Base-by-base conservation (phyloP, 2,888 invertebrate species). In the Asteroscopus sphinx region DNA sequence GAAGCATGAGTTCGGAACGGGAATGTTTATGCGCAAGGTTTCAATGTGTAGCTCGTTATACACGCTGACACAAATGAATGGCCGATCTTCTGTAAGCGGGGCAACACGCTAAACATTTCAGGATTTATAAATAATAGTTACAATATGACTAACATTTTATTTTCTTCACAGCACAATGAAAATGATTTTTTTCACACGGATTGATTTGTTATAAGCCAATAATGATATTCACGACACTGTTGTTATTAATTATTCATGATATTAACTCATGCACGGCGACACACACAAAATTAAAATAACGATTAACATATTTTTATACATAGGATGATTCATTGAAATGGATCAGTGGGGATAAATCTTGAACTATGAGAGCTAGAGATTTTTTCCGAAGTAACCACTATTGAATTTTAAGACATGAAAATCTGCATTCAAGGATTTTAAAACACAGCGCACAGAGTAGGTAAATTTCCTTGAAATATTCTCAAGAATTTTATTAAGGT, bases 141-240 rank as follows among this genome's bases (percentile, higher is more conserved):
- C 69, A 56, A 54, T 54, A 52, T 47, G 53, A 46, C 42, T 61
- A 60, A 71, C 56, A 63, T 60, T 64, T n/a, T 49, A 51, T 44
- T 47, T 42, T 51, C 45, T 37, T 41, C 58, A 62, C 41, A 57
- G 46, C 48, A 41, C 54, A 51, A 62, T 40, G 16, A 28, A 61
- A 47, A 39, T 33, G 41, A 21, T 17, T 30, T 61, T 56, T 52
- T 41, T 26, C 35, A 46, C 30, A 42, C 33, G 36, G 39, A 42
- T 53, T 33, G 40, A 35, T 58, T 45, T 60, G 8, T 41, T 53
- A 26, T 41, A 57, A 51, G 57, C 41, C 48, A 53, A 30, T 54
- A 39, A 37, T 49, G 35, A 61, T 40, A 59, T 32, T 60, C 13
- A 49, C 16, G 44, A 55, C 25, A 52, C 51, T 45, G 44, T 42